Conservation (phyloP, 2,888 invertebrate genomes). For the Scelioninae gen. 1 region DNA sequence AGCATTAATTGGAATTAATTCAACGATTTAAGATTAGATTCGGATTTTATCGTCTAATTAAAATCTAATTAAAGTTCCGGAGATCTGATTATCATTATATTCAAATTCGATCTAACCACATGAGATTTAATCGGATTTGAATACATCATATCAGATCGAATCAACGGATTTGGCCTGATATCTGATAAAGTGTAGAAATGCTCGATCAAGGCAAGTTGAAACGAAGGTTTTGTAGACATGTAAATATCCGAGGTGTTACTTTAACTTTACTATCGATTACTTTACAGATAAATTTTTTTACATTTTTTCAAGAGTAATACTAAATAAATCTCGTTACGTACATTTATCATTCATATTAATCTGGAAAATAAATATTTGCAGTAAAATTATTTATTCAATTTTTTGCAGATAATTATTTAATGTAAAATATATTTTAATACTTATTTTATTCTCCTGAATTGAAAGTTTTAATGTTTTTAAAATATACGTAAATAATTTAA, state of each 20-base stretch:
- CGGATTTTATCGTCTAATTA: conserved; percentile 24
- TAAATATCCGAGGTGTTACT: conserved; percentile 6
- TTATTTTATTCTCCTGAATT: too few relatives aligned
- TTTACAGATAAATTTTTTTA: too few relatives aligned
- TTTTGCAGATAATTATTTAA: too few relatives aligned
- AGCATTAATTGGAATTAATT: conserved; percentile 37
- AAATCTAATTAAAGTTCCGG: conserved; percentile 51
- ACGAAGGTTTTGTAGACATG: conserved; percentile 31
- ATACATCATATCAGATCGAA: conserved; percentile 50
- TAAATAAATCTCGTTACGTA: too few relatives aligned
- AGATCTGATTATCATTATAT: conserved; percentile 43
- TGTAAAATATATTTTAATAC: too few relatives aligned
- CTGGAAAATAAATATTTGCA: too few relatives aligned
- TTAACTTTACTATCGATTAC: background rate
- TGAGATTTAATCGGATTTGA: conserved; percentile 41
- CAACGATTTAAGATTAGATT: conserved; percentile 33
- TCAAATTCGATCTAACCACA: conserved; percentile 37
- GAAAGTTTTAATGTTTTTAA: too few relatives aligned
- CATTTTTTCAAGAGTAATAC: too few relatives aligned
- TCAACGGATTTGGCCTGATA: conserved; percentile 30
- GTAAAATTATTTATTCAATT: too few relatives aligned
- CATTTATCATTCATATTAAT: too few relatives aligned
- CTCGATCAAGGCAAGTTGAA: conserved; percentile 32
- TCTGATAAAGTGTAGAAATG: conserved; percentile 43
- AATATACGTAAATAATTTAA: too few relatives aligned